A percentile compares a stretch with the other conserved stretches of the same genome.
Conservation (phyloP, 2,113 vertebrate species). For the Typhlomys cinereus region DNA sequence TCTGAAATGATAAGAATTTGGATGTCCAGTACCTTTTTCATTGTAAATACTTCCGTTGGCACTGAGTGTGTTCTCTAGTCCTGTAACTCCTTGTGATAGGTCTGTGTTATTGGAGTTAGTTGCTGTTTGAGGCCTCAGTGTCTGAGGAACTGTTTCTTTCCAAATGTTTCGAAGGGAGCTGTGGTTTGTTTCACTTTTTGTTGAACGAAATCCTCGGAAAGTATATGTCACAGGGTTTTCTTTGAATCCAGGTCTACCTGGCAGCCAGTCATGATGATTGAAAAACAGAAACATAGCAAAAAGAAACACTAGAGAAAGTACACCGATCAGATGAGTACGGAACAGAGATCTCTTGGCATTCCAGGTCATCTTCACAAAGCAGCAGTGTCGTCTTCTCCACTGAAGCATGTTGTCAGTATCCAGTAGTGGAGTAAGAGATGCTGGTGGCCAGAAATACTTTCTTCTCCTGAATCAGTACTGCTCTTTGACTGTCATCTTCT, state of each 20-base stretch:
- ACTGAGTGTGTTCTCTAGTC: constrained; percentile 84
- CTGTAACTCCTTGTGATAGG: constrained; percentile 83
- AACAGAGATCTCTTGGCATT: constrained; percentile 95
- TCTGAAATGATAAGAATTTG: constrained; percentile 87
- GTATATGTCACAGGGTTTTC: constrained; percentile 89
- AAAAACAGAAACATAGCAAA: constrained; percentile 91
- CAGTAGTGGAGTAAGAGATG: constrained; percentile 59
- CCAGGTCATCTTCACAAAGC: constrained; percentile 97
- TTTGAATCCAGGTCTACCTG: constrained; percentile 86
- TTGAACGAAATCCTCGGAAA: constrained; percentile 86
- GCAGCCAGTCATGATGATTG: constrained; percentile 90
- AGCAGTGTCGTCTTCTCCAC: constrained; percentile 94
- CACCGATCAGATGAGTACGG: constrained; percentile 89
- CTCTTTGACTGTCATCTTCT: constrained; percentile 83
- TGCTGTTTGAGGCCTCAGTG: constrained; percentile 82
- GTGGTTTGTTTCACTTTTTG: constrained; percentile 88
- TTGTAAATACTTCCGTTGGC: constrained; percentile 90
- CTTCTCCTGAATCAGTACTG: constrained; percentile 64
- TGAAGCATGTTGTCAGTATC: constrained; percentile 92
- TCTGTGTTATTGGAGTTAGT: constrained; percentile 85
- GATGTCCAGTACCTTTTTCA: constrained; percentile 79
- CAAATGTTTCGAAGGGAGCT: constrained; percentile 85
- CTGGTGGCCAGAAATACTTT: constrained; percentile 10
- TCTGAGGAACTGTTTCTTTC: constrained; percentile 87
- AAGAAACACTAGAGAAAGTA: constrained; percentile 89